phyloP scores from a whole-genome alignment of 1,140 invertebrate genomes.

The Apis cerana region DNA sequence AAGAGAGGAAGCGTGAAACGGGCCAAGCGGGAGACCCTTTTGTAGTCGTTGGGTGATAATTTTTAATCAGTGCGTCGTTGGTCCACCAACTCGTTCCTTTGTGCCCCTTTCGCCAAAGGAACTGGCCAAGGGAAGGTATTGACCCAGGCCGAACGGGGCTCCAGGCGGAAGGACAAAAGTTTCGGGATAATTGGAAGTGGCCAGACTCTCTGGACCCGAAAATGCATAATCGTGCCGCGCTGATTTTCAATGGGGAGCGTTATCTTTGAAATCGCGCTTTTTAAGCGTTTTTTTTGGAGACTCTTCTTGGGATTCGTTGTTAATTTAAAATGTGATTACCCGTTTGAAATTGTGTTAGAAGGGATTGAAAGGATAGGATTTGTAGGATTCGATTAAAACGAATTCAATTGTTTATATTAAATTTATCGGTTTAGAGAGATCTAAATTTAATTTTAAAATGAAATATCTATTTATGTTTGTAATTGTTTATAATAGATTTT shows the following conservation, averaged over 20 bases:
- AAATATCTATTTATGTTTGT: no score
- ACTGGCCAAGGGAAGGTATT: slow-evolving; percentile 54
- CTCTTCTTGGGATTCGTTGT: background rate
- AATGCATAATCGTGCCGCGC: slow-evolving; percentile 58
- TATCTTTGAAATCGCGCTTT: slow-evolving; percentile 18
- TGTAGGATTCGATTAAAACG: no score
- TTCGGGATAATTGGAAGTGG: slow-evolving; percentile 69
- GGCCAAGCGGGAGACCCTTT: slow-evolving; percentile 63
- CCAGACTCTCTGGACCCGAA: slow-evolving; percentile 56
- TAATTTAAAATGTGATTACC: background rate
- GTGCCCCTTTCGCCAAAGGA: slow-evolving; percentile 58
- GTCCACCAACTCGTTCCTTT: slow-evolving; percentile 64
- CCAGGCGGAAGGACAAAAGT: slow-evolving; percentile 65
- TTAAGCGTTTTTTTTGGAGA: background rate
- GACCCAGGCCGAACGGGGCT: slow-evolving; percentile 43
- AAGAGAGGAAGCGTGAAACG: slow-evolving; percentile 45
- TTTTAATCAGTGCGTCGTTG: slow-evolving; percentile 73
- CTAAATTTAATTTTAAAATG: no score
- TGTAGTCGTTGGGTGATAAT: slow-evolving; percentile 73
- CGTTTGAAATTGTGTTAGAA: background rate
- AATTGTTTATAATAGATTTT: no score
- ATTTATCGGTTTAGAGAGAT: no score
- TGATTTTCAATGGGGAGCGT: slow-evolving; percentile 60
- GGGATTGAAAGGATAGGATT: background rate
- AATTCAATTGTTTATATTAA: no score